phyloP scores from a whole-genome alignment of 2,113 vertebrate genomes.

The Typhlomys cinereus region DNA sequence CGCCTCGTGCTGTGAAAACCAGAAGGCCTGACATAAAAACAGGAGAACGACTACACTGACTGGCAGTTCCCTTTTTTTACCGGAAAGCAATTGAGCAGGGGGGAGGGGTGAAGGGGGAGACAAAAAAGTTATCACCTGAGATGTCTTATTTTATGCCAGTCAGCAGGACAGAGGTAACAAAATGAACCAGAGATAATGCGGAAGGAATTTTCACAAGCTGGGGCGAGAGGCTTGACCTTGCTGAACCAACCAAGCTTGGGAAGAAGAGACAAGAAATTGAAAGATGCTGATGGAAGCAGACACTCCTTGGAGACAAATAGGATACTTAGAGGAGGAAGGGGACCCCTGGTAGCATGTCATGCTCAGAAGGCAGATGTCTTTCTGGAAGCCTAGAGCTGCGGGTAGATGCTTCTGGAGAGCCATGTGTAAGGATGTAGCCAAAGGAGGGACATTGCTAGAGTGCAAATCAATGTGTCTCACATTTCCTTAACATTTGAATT shows the following conservation, averaged over 20 bases:
- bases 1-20: background rate
- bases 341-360: background rate
- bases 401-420: background rate
- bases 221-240: constrained; percentile 53
- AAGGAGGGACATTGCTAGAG: background rate
- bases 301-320: constrained; percentile 52
- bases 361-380: constrained; percentile 45
- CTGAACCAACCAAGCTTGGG: constrained; percentile 51
- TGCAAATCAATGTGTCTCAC: background rate
- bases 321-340: constrained; percentile 9
- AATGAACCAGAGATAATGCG: constrained; percentile 60
- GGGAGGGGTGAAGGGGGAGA: background rate
- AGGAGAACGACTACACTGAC: background rate
- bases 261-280: constrained; percentile 57
- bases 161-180: constrained; percentile 50
- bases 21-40: background rate
- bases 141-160: constrained; percentile 53
- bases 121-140: constrained; percentile 26
- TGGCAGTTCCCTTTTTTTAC: background rate
- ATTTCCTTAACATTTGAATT: background rate
- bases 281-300: constrained; percentile 39
- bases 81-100: constrained; percentile 14
- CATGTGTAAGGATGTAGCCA: background rate
- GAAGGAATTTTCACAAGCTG: constrained; percentile 64
- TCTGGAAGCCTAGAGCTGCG: background rate